These are phyloP conservation scores for Eledone cirrhosa DNA, from an alignment of 2,888 invertebrate genomes.

Conservation along the genomic window DNA sequence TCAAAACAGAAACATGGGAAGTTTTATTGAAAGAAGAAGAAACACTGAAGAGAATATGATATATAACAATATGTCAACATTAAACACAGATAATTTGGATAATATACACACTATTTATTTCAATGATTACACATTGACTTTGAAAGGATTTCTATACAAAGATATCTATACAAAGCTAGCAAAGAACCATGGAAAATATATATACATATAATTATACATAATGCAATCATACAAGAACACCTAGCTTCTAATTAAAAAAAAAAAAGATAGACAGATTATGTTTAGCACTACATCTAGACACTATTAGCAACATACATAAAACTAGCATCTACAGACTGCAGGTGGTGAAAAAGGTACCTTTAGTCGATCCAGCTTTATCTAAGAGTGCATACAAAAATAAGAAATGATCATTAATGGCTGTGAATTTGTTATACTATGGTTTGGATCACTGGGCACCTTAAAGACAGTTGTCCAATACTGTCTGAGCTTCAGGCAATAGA, in stretches of 20 bases:
- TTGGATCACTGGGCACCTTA: constrained; percentile 1
- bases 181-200: not conserved
- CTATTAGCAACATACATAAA: constrained; percentile 20
- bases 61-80: no score
- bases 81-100: no score
- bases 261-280: not conserved
- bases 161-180: not conserved
- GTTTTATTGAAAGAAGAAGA: no score
- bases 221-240: not conserved
- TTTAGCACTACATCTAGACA: constrained; percentile 24
- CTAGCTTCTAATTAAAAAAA: constrained; percentile 20
- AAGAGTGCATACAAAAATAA: constrained; percentile 20
- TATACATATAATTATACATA: no score
- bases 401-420: constrained; percentile 9
- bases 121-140: no score
- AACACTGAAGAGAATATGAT: no score
- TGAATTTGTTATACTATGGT: not conserved
- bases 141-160: not conserved
- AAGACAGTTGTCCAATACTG: constrained; percentile 8
- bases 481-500: not conserved
- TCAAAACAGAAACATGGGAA: no score
- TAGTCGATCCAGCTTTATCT: constrained; percentile 32
- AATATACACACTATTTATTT: no score
- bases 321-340: constrained; percentile 23
- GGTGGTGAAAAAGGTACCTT: constrained; percentile 29